Evolutionary conservation across 2,888 invertebrate genomes (phyloP), one percentile per base, ranked within the genome.

Genomic region (Tuberolachnus salignus): DNA sequence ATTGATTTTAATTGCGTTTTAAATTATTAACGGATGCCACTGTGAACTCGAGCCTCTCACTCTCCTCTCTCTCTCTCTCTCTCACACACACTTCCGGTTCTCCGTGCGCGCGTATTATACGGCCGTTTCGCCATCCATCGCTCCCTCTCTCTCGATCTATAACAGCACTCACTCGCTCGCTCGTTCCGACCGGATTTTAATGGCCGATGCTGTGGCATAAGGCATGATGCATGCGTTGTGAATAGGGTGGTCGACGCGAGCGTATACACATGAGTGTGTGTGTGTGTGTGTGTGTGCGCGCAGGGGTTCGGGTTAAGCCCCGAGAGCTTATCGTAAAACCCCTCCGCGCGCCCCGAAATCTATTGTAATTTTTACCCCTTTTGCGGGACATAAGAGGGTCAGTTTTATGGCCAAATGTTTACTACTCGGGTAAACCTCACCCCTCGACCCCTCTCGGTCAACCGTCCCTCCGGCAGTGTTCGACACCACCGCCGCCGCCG

Each of bases 381-480:
- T 78, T 78, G 78, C 59, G 78, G 78, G 69, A 78, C 78, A 78
- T 78, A 78, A 78, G 78, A 78, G 78, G 78, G 78, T 78, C 78
- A 78, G 78, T 78, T 78, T 78, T 78, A 78, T 78, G 78, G 78
- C 78, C 78, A 78, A 78, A 78, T 78, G 78, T 78, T 78, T 78
- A 78, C 78, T 78, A 78, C 78, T 78, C 78, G 78, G 78, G 78
- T 78, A 78, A 78, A 78, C 78, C 78, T 78, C 78, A 78, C 78
- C 78, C 78, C 64, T 69, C 78, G 14, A 55, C 66, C 75, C 67
- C 67, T n/a, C n/a, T 49, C 57, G 67, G 75, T 69, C 67, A 69
- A 69, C 78, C 75, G 34, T 69, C 59, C 78, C 78, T 57, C 49
- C 59, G 59, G 78, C 69, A 61, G 78, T 69, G 78, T 78, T 78